Conservation (phyloP, 2,797 vertebrate genomes). For the Chloroceryle inda region DNA sequence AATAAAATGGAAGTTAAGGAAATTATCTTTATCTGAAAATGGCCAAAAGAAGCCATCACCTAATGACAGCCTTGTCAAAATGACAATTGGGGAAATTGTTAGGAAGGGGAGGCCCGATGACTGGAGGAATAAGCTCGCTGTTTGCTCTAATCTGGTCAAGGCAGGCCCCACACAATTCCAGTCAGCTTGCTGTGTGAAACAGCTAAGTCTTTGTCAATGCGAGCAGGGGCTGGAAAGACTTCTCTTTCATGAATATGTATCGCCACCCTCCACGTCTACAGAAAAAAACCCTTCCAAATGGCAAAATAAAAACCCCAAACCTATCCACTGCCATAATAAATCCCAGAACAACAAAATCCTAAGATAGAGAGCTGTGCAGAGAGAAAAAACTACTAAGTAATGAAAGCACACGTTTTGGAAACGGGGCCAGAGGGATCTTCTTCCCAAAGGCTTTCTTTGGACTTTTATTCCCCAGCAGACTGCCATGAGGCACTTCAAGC, state of each 20-base stretch:
- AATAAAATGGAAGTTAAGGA: constrained; percentile 87
- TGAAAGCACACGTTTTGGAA: constrained; percentile 51
- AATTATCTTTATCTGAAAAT: constrained; percentile 86
- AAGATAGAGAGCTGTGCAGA: background rate
- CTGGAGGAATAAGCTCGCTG: constrained; percentile 76
- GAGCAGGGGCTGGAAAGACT: constrained; percentile 71
- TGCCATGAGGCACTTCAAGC: constrained; percentile 38
- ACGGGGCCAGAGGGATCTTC: background rate
- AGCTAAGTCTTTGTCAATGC: constrained; percentile 83
- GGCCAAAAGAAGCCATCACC: constrained; percentile 84
- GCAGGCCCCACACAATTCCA: constrained; percentile 78
- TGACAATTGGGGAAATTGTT: constrained; percentile 83
- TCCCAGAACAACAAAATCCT: background rate
- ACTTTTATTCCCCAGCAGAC: constrained; percentile 40
- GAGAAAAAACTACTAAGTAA: constrained; percentile 56
- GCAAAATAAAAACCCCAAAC: background rate
- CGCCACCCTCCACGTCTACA: constrained; percentile 66
- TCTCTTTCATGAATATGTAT: constrained; percentile 86
- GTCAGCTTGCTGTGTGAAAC: constrained; percentile 81
- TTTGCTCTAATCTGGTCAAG: constrained; percentile 79
- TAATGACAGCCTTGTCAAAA: constrained; percentile 85
- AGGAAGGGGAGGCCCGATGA: constrained; percentile 79
- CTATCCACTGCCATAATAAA: background rate
- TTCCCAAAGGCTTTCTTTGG: constrained; percentile 50
- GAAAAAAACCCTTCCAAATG: constrained; percentile 69